phyloP scores from a whole-genome alignment of 30 jellyfish, hydroid and myxozoan genomes.

The Hydractinia echinata region DNA sequence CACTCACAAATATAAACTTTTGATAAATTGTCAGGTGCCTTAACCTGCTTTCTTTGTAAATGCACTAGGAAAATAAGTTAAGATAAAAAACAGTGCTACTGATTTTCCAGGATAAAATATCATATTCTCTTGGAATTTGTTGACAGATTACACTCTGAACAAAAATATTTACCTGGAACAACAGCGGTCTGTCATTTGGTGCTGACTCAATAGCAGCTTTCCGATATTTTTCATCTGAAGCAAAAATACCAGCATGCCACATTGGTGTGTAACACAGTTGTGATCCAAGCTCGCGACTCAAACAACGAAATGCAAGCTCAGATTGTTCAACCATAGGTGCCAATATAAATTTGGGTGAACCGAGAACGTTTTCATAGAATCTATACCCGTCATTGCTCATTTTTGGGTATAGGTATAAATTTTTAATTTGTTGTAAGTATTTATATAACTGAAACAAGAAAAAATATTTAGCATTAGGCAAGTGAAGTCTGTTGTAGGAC shows the following conservation, averaged over 20 bases:
- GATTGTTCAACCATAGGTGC: constrained; percentile 99
- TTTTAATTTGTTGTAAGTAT: too few relatives aligned
- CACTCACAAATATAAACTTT: too few relatives aligned
- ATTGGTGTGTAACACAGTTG: constrained; percentile 93
- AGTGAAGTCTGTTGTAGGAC: too few relatives aligned
- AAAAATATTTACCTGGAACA: constrained; percentile 64
- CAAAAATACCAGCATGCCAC: constrained; percentile 98
- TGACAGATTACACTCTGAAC: not conserved
- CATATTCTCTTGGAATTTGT: too few relatives aligned
- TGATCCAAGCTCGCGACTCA: constrained; percentile 81
- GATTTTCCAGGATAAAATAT: too few relatives aligned
- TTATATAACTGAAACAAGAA: too few relatives aligned
- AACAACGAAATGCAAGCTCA: constrained; percentile 91
- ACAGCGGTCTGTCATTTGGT: constrained; percentile 85
- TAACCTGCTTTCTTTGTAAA: too few relatives aligned
- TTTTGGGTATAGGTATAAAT: not conserved
- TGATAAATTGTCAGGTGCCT: too few relatives aligned
- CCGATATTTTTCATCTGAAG: constrained; percentile 83
- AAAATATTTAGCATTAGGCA: too few relatives aligned
- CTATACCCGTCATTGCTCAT: constrained; percentile 31
- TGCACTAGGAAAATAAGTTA: too few relatives aligned
- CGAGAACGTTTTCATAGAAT: constrained; percentile 66
- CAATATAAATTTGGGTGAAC: constrained; percentile 57
- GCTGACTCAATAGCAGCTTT: constrained; percentile 76
- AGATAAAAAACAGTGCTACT: too few relatives aligned